Evolutionary conservation across 2,797 vertebrate genomes (phyloP).

Genomic region (Syndactyla subalaris): DNA sequence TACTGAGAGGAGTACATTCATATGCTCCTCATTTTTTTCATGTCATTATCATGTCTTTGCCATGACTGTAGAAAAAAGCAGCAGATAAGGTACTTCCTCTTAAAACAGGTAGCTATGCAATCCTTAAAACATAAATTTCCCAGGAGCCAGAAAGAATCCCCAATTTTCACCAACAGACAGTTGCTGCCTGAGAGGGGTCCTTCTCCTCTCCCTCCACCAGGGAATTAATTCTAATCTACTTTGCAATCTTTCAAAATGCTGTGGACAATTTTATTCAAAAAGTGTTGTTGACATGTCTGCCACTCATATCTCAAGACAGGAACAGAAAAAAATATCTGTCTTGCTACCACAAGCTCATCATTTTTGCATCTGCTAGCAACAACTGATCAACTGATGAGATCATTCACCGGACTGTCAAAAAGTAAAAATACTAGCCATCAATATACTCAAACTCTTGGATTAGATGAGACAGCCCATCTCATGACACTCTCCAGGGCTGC

Average conservation of each 20-base stretch:
- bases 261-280: not conserved
- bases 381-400: constrained; percentile 13
- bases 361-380: constrained; percentile 32
- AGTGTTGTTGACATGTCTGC: not conserved
- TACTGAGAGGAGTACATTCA: not conserved
- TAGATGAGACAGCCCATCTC: not conserved
- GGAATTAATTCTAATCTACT: not conserved
- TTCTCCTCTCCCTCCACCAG: not conserved
- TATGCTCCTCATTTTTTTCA: not conserved
- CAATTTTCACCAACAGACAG: not conserved
- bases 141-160: not conserved
- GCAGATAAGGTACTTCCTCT: not conserved
- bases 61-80: not conserved
- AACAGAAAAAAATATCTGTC: not conserved
- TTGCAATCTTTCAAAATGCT: not conserved
- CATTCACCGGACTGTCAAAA: not conserved
- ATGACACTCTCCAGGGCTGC: not conserved
- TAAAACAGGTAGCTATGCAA: not conserved
- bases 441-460: not conserved
- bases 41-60: not conserved
- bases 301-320: not conserved
- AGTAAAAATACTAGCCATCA: not conserved
- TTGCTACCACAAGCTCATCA: not conserved
- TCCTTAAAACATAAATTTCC: not conserved
- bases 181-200: not conserved